Percentiles rank a stretch among this genome's conserved stretches.
These are phyloP conservation scores for Heterodera carotae DNA, from an alignment of 1,140 invertebrate species.

Conservation along the genomic window DNA sequence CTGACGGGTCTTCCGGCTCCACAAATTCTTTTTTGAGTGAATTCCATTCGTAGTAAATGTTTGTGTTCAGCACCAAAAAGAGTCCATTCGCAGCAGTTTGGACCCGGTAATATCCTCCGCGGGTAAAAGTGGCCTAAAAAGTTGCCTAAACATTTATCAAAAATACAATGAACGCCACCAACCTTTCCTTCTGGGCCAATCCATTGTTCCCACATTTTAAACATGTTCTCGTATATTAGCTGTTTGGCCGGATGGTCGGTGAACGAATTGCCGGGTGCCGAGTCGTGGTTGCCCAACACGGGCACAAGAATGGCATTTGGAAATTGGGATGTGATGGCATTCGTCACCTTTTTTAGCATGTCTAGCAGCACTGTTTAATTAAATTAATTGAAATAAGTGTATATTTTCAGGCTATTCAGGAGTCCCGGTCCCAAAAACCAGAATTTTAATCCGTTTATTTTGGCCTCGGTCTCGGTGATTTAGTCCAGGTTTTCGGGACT, in stretches of 20 bases:
- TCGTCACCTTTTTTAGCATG: conserved; percentile 42
- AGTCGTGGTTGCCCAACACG: conserved; percentile 60
- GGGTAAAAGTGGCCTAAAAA: conserved; percentile 53
- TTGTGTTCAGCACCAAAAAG: conserved; percentile 59
- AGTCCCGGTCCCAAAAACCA: too few relatives aligned
- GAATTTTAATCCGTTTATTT: too few relatives aligned
- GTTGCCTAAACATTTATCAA: background rate
- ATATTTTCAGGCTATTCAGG: background rate
- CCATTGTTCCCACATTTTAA: conserved; percentile 54
- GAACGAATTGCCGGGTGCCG: conserved; percentile 55
- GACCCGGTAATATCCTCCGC: conserved; percentile 56
- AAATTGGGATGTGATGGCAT: conserved; percentile 33
- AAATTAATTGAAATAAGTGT: background rate
- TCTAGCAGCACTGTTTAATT: conserved; percentile 52
- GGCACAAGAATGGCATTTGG: conserved; percentile 48
- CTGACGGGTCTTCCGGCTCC: conserved; percentile 54
- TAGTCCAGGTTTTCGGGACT: too few relatives aligned
- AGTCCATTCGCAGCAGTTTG: conserved; percentile 28
- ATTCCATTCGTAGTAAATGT: conserved; percentile 58
- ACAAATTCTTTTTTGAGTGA: conserved; percentile 40
- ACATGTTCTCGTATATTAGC: conserved; percentile 47
- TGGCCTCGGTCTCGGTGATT: too few relatives aligned
- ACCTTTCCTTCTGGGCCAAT: conserved; percentile 46
- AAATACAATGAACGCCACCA: conserved; percentile 19
- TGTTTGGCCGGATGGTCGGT: conserved; percentile 38